Evolutionary conservation across 2,113 vertebrate species (phyloP).

Genomic region (Aspiorhynchus laticeps): DNA sequence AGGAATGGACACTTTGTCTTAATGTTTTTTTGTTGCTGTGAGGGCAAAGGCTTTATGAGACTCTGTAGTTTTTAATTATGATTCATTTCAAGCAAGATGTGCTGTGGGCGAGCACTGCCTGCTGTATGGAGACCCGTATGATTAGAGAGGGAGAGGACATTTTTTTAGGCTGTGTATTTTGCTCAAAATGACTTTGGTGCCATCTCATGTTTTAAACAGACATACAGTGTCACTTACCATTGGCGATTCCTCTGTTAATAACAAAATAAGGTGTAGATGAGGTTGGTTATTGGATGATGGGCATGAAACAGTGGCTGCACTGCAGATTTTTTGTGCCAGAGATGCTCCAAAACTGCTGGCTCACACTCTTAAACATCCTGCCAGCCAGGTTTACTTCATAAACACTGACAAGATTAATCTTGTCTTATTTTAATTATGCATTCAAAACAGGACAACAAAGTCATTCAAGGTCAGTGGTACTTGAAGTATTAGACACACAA

Average conservation of each 20-base stretch:
- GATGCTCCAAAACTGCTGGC: constrained; percentile 15
- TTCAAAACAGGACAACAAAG: constrained; percentile 38
- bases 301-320: background rate
- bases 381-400: constrained; percentile 2
- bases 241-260: background rate
- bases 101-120: background rate
- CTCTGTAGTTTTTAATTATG: constrained; percentile 43
- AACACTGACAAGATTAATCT: background rate
- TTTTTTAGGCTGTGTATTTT: background rate
- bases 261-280: background rate
- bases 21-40: constrained; percentile 24
- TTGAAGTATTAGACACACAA: background rate
- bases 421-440: background rate
- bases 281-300: background rate
- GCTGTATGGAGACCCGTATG: background rate
- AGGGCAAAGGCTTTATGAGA: constrained; percentile 1
- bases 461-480: constrained; percentile 26
- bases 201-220: background rate
- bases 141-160: background rate
- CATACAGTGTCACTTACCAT: background rate
- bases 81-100: constrained; percentile 27
- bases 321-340: constrained; percentile 1
- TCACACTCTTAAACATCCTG: background rate
- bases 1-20: constrained; percentile 41
- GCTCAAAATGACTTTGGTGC: background rate